A percentile compares a stretch with the other conserved stretches of the same genome.
Evolutionary conservation across 2,888 invertebrate species (phyloP).

Genomic region (Tachina lurida): DNA sequence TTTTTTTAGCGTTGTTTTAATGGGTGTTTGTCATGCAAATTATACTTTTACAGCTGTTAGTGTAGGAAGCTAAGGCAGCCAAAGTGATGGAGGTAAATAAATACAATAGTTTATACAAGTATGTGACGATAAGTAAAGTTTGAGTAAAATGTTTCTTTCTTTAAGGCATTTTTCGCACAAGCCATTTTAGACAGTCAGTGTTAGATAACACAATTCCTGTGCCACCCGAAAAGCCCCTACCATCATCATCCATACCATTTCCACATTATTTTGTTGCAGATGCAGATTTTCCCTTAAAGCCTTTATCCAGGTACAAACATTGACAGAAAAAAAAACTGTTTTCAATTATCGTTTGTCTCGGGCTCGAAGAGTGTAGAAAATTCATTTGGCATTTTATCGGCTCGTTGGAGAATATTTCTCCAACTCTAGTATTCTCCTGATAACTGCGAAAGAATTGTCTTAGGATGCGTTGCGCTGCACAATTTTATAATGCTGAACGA

Average conservation of each 20-base stretch:
- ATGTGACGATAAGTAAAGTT: not conserved
- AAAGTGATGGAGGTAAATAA: conserved; percentile 44
- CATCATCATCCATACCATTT: not conserved
- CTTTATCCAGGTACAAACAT: conserved; percentile 18
- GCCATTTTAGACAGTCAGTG: conserved; percentile 15
- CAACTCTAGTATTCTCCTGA: conserved; percentile 1
- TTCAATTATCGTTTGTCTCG: conserved; percentile 4
- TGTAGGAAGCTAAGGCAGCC: conserved; percentile 33
- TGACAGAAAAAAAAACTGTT: conserved; percentile 11
- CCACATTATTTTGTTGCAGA: conserved; percentile 28
- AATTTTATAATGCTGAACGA: conserved; percentile 30
- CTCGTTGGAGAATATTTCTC: conserved; percentile 32
- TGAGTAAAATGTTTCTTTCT: not conserved
- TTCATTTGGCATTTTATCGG: not conserved
- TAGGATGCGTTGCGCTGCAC: conserved; percentile 17
- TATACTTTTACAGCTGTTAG: conserved; percentile 29
- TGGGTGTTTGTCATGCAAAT: conserved; percentile 38
- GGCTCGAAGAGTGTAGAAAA: too few species aligned
- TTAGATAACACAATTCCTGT: conserved; percentile 5
- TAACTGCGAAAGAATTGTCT: conserved; percentile 18
- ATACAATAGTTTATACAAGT: not conserved
- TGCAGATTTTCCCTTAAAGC: conserved; percentile 35
- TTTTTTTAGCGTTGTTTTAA: conserved; percentile 35
- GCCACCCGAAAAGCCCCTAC: too few species aligned
- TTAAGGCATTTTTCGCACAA: conserved; percentile 29